Base-by-base conservation (phyloP, 2,888 invertebrate genomes). In the Leptodirus hochenwartii region DNA sequence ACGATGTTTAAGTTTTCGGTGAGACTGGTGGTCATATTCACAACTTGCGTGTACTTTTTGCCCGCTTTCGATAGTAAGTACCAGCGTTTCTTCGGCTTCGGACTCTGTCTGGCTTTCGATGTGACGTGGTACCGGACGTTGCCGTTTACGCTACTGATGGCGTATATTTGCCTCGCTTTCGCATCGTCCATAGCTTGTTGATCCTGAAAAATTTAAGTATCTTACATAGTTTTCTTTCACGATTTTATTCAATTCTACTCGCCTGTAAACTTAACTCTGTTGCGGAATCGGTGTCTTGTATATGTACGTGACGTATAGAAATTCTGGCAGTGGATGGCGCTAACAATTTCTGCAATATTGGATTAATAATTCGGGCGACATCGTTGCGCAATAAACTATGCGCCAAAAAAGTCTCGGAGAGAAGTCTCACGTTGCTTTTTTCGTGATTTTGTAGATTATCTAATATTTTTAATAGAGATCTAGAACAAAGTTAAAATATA, bases 81-180 rank as follows among this genome's bases (percentile, higher is more conserved):
- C 51, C 54, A 54, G 34, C 49, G 49, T 33, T 49, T 49, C 34
- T 54, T 55, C 3, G 44, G 39, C 41, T 54, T 56, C 5, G 47
- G 47, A 30, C 43, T 56, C 2, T 50, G 49, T 12, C 47, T 44
- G 22, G 53, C 54, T n/a, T n/a, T n/a, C n/a, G n/a, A n/a, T 14
- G 64, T 61, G 2, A 67, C 61, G 37, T 69, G 69, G 43, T 68
- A 69, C 43, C 67, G 71, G 4, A 84, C 71, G 41, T 79, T 78
- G 2, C 82, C 82, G 41, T 77, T 77, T 15, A 79, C 76, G 25
- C 74, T 79, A 44, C 81, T 81, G 24, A 84, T 78, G 1, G 82
- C 82, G 45, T 76, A 81, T 9, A 84, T 75, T 45, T 74, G 77
- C 13, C 62, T 60, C 25, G 52, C 43, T 32, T 48, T 47, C 10